Conservation (phyloP, 1,140 invertebrate genomes). For the Doryteuthis pealeii region DNA sequence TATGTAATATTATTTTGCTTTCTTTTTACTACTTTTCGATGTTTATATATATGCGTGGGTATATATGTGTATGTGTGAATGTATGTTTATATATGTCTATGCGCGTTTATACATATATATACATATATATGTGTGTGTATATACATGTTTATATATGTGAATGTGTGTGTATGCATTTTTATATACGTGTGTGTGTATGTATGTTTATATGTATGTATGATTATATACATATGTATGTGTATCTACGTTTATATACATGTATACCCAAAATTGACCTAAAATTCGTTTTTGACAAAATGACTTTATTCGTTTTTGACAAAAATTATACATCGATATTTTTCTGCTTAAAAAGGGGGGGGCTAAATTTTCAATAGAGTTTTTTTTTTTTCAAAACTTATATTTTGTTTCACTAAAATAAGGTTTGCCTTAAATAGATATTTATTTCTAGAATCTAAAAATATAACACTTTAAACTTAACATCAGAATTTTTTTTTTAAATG, state of each 20-base stretch:
- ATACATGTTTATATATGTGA: background rate
- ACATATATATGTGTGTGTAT: background rate
- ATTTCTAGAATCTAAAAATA: no score
- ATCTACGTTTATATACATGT: background rate
- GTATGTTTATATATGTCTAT: background rate
- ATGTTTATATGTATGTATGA: background rate
- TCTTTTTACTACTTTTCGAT: no score
- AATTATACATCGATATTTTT: no score
- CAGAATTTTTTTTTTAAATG: no score
- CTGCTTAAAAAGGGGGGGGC: no score
- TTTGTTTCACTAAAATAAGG: no score
- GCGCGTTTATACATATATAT: background rate
- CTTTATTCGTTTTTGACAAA: background rate
- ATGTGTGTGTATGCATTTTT: background rate
- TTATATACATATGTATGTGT: background rate
- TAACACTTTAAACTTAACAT: no score
- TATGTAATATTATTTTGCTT: no score
- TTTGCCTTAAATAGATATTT: no score
- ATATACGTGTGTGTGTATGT: background rate
- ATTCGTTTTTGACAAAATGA: background rate
- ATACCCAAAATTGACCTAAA: no score
- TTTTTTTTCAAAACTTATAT: no score
- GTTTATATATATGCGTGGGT: background rate
- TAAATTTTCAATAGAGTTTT: no score
- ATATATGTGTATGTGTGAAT: background rate